Base-by-base conservation (phyloP, 2,888 invertebrate species). In the Barypeithes pellucidus region DNA sequence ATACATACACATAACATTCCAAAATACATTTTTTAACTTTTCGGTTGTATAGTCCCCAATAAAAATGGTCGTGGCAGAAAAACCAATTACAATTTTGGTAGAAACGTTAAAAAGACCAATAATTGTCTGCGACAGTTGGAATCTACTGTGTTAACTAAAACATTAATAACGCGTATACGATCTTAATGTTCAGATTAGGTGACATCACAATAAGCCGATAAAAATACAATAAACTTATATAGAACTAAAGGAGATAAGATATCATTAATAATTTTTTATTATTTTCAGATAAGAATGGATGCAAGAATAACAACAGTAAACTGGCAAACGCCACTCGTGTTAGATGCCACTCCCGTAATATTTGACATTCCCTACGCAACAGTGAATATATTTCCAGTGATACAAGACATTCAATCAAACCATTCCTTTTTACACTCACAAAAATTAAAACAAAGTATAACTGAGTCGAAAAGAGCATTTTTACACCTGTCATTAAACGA, bases 401-500 rank as follows among this genome's bases (percentile, higher is more conserved):
- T 69, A n/a, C 33, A 52, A 5, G 47, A 70, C 24, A 50, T 65
- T 22, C 63, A 50, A 5, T 67, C 71, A 0, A 75, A 75, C 22
- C 22, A 65, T 33, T 75, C 75, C 14, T 75, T 75, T 43, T 36
- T 71, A 36, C 75, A 75, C 52, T 71, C 75, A 3, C 62, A 52
- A 12, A 71, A 71, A 43, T 69, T 80, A 7, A 70, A 69, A 39
- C 73, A 77, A 52, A 81, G 80, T 72, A 75, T 83, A 14, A 76
- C 80, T 24, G 82, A 84, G 54, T 83, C 83, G 3, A 78, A 82
- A 39, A 81, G 79, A 62, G 79, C 79, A 3, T 84, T 84, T 67
- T 75, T 84, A 8, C 78, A 80, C 59, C 73, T 79, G 14, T 77
- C 77, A 18, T 71, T 78, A 39, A 68, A 62, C 14, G 74, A 77